Evolutionary conservation across 2,797 vertebrate genomes (phyloP).

Genomic region (Anguilla pacifica): DNA sequence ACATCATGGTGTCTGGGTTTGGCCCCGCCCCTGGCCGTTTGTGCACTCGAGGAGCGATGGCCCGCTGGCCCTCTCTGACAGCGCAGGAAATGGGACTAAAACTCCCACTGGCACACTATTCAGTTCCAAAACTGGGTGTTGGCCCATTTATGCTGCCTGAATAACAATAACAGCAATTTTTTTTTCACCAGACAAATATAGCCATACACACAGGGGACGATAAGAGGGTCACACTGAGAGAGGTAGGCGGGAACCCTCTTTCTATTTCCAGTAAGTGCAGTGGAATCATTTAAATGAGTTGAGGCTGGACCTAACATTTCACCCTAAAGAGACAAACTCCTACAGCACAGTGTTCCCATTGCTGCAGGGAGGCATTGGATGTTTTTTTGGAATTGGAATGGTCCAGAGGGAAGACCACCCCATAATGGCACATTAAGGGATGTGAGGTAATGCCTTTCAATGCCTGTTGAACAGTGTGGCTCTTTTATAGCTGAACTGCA

Average conservation of each 20-base stretch:
- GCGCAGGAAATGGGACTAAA: conserved; percentile 1
- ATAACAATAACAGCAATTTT: not conserved
- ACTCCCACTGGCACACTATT: not conserved
- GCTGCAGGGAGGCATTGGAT: no score
- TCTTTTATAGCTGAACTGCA: not conserved
- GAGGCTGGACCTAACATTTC: no score
- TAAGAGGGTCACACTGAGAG: no score
- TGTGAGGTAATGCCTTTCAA: not conserved
- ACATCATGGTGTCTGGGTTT: not conserved
- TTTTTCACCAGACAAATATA: not conserved
- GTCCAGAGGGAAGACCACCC: no score
- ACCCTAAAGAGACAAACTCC: no score
- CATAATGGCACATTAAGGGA: not conserved
- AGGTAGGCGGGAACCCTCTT: no score
- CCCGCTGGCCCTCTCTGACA: not conserved
- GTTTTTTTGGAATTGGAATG: no score
- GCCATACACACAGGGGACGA: not conserved
- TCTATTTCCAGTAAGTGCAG: no score
- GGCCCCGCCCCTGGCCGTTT: not conserved
- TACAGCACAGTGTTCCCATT: no score
- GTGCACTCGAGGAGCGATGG: not conserved
- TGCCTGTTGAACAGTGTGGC: not conserved
- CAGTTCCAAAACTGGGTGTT: not conserved
- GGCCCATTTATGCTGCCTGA: not conserved
- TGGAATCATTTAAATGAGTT: no score